Conservation (phyloP, 2,113 vertebrate genomes). For the Sorex araneus region DNA sequence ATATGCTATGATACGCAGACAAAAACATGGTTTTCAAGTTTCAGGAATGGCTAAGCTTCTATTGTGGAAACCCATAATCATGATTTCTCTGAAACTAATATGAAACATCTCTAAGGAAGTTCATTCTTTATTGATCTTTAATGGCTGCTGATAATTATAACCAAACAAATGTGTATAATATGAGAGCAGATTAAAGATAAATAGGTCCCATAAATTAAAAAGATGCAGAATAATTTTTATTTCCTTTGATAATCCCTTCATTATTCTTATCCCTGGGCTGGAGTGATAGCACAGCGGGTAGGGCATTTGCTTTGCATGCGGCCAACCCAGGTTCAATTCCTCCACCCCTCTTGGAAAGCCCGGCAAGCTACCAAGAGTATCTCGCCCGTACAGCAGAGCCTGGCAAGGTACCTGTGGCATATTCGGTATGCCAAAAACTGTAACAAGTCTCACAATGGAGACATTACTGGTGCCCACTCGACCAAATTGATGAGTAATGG, state of each 20-base stretch:
- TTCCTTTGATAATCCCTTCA: neutral
- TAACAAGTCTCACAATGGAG: no score
- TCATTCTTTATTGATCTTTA: neutral
- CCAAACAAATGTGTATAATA: neutral
- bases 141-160: conserved; percentile 13
- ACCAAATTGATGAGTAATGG: no score
- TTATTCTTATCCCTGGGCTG: neutral
- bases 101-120: conserved; percentile 1
- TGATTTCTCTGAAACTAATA: neutral
- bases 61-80: neutral
- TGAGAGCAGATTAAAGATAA: neutral
- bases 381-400: no score
- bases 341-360: no score
- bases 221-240: neutral
- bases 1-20: no score
- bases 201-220: neutral
- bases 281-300: no score
- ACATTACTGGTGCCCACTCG: no score
- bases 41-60: neutral
- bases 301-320: no score
- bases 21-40: neutral
- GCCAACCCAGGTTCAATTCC: no score
- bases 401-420: no score
- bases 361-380: no score
- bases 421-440: no score